Evolutionary conservation across 2,797 vertebrate species (phyloP).

Genomic region (Adrianichthys oophorus): DNA sequence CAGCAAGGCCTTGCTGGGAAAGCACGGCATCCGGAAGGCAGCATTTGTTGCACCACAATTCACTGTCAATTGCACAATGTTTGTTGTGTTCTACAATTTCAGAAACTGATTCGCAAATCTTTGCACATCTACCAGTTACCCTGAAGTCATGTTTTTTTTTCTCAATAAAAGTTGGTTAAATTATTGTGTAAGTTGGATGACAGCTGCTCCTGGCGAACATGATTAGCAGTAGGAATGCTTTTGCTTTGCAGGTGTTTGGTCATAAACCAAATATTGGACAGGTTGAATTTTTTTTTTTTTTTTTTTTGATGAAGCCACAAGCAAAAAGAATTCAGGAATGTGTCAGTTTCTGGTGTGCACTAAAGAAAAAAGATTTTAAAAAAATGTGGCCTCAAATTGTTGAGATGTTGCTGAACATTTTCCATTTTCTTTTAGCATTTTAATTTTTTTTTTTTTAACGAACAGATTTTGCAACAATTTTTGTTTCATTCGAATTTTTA

Average conservation of each 20-base stretch:
- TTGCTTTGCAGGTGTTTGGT: not conserved
- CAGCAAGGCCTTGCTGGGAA: not conserved
- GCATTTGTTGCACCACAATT: not conserved
- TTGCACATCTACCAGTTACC: no score
- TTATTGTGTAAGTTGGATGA: not conserved
- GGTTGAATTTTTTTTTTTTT: no score
- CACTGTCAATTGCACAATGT: no score
- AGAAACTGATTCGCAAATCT: not conserved
- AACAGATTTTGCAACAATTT: conserved; percentile 10
- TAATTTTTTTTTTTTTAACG: no score
- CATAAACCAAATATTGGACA: not conserved
- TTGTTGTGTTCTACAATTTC: not conserved
- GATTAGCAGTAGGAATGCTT: conserved; percentile 1
- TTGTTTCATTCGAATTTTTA: conserved; percentile 45
- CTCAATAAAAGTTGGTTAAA: not conserved
- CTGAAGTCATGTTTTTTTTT: no score
- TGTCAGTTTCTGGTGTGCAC: not conserved
- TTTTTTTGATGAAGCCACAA: not conserved
- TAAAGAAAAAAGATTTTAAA: not conserved
- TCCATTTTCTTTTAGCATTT: no score
- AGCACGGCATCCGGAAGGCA: not conserved
- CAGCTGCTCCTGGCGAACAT: not conserved
- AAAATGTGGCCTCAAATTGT: not conserved
- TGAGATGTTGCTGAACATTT: not conserved
- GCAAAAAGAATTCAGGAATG: not conserved